A percentile compares a stretch with the other conserved stretches of the same genome.
These are phyloP conservation scores for Drosophila picticornis DNA, from an alignment of 2,888 invertebrate species.

Conservation along the genomic window DNA sequence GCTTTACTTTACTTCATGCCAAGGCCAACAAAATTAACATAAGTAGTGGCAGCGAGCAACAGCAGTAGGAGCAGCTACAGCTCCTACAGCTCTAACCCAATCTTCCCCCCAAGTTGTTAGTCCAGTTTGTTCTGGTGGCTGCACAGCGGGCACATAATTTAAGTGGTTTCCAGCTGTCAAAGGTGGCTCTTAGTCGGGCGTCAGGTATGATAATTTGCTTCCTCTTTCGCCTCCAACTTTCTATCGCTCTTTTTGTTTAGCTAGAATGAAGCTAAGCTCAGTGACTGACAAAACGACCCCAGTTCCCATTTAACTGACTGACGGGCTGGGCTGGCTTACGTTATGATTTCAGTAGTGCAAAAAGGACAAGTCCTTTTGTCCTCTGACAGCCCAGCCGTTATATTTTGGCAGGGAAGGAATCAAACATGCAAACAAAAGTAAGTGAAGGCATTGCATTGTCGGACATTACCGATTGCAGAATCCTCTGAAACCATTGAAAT, in stretches of 20 bases:
- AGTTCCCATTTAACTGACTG: slow-evolving; percentile 52
- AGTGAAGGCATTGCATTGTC: not conserved
- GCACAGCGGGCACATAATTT: slow-evolving; percentile 77
- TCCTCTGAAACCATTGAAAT: not conserved
- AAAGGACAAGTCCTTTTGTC: slow-evolving; percentile 35
- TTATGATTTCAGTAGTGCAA: slow-evolving; percentile 51
- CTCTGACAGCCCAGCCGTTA: slow-evolving; percentile 61
- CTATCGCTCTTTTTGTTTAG: slow-evolving; percentile 5
- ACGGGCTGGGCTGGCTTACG: slow-evolving; percentile 50
- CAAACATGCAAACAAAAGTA: slow-evolving; percentile 9
- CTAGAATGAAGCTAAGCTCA: slow-evolving; percentile 49
- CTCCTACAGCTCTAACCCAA: not conserved
- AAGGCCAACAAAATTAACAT: slow-evolving; percentile 70
- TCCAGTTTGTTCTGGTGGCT: slow-evolving; percentile 41
- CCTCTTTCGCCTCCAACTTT: slow-evolving; percentile 14
- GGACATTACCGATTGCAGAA: not conserved
- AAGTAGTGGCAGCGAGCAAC: slow-evolving; percentile 37
- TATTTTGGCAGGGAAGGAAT: slow-evolving; percentile 14
- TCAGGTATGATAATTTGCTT: slow-evolving; percentile 58
- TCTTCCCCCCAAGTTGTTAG: slow-evolving; percentile 23
- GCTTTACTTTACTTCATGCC: slow-evolving; percentile 62
- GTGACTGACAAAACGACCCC: slow-evolving; percentile 57
- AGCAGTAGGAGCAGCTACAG: slow-evolving; percentile 12
- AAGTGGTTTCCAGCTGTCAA: slow-evolving; percentile 82
- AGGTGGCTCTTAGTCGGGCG: slow-evolving; percentile 49